Evolutionary conservation across 2,888 invertebrate species (phyloP), one percentile per base, ranked within the genome.

Genomic region (Dynastes maya): DNA sequence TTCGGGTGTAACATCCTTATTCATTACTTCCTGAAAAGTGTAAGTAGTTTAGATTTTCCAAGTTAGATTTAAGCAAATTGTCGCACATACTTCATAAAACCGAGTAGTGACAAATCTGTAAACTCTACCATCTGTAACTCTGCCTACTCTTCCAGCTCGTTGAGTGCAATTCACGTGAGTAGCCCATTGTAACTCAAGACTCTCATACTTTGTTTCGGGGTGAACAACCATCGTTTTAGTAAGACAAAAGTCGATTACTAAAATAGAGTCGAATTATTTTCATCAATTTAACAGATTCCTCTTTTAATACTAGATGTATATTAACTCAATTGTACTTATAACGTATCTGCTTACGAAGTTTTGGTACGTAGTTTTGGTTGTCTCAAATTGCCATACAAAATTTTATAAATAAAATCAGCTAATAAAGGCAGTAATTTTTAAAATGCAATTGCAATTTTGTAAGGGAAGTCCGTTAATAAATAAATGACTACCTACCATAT

Each of bases 181-280:
- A 0, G 98, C 96, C 98, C 98, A 98, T 78, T 91, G 90, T 81
- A 97, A 86, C 84, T 94, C 92, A 64, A 98, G 91, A 65, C 93
- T 92, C 27, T 94, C 93, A 86, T 94, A 96, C 90, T 96, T 96
- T 0, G 97, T 95, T 0, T 90, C 89, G 0, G 91, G 89, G 86
- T 98, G 96, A 68, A 94, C 93, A 4, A 94, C 90, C 83, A 97
- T 88, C 51, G 92, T 91, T 90, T 98, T 98, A 79, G 96, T 96
- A 80, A 98, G 90, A 88, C 98, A 98, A 88, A 96, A 98, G 89
- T 99, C 98, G 84, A 98, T 95, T 68, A 99, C 98, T 95, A 87
- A 64, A 89, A 88, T 78, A 84, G 61, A 58, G n/a, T n/a, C 8
- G 45, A 45, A 37, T 5, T 37, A 5, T 5, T 37, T 37, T 37